Evolutionary conservation across 2,797 vertebrate genomes (phyloP).

Genomic region (Pseudotriccus pelzelni): DNA sequence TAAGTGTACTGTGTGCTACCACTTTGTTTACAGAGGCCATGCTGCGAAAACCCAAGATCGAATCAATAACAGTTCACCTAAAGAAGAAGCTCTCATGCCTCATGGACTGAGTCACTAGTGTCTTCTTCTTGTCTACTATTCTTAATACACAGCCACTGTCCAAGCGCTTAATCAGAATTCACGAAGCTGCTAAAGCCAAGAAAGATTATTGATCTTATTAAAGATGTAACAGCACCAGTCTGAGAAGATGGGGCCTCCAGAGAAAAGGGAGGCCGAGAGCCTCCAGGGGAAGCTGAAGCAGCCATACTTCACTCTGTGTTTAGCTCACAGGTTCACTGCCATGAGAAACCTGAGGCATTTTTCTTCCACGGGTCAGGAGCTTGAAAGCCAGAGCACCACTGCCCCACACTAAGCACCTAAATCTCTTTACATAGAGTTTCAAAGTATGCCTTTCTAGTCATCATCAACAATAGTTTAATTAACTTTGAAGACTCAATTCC

Average conservation of each 20-base stretch:
- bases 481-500: neutral
- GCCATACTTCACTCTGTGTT: neutral
- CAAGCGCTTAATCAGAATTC: constrained; percentile 38
- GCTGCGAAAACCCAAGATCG: neutral
- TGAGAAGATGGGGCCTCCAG: neutral
- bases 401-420: neutral
- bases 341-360: neutral
- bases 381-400: neutral
- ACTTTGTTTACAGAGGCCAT: neutral
- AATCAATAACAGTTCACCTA: constrained; percentile 18
- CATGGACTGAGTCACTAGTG: neutral
- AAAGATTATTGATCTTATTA: constrained; percentile 51
- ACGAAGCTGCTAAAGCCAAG: neutral
- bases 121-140: constrained; percentile 36
- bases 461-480: neutral
- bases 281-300: neutral
- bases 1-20: neutral
- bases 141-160: neutral
- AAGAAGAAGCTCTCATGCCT: constrained; percentile 3
- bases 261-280: neutral
- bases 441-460: neutral
- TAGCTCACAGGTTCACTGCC: neutral
- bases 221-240: constrained; percentile 21
- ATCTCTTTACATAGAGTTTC: neutral
- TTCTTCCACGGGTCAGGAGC: neutral